Evolutionary conservation across 2,797 vertebrate genomes (phyloP), one percentile per base, ranked within the genome.

Genomic region (Danio choprae): DNA sequence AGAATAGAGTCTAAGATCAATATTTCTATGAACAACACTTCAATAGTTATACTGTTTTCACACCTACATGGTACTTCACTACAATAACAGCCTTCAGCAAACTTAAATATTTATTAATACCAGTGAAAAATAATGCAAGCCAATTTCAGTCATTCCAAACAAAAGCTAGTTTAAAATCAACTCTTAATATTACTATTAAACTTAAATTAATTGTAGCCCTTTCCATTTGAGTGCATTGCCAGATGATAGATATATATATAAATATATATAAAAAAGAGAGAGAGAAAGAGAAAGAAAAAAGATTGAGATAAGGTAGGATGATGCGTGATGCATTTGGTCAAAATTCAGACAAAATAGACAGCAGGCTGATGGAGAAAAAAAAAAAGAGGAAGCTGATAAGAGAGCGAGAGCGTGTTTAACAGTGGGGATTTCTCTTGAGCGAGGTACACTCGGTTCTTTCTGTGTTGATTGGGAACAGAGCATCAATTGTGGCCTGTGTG

Each of bases 401-500:
- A 73, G 18, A 43, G 46, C 6, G 15, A 41, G n/a, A 59, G 4
- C 10, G 20, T 2, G 41, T 63, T 53, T 59, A 10, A 60, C 53
- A 67, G 15, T 1, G 4, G 16, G 60, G 36, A 65, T 82, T 64
- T 65, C 59, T 56, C 48, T 77, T 48, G 20, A 56, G 41, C 5
- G 46, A 62, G 46, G 46, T 63, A 53, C 18, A 51, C 10, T 70
- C 6, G 6, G 70, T 59, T 74, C 81, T 53, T 43, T 68, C 53
- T 41, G 22, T 46, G 41, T 53, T 83, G 48, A 70, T 16, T 75
- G 29, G n/a, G 64, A 69, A 83, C 81, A 83, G 81, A 41, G 40
- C 50, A 56, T 56, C 41, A 29, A 83, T 83, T 79, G 77, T 79
- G 62, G 71, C 38, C 48, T 78, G 65, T 73, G 48, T 70, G 53